Base-by-base conservation (phyloP, 1,140 invertebrate genomes). In the Globodera ellingtonae region DNA sequence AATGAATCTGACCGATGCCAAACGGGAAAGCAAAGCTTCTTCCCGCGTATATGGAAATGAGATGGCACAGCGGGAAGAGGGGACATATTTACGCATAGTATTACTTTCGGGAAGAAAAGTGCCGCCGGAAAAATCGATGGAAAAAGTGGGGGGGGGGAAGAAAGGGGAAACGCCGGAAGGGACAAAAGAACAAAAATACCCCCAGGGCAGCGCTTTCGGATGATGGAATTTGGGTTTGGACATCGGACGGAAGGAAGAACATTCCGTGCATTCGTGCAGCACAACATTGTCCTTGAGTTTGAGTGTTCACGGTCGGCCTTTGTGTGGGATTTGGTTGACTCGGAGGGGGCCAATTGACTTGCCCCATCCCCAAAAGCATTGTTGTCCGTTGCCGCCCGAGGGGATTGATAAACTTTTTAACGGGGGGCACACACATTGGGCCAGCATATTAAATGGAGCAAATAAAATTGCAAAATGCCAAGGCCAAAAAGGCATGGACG, bases 61-160 rank as follows among this genome's bases (percentile, higher is more conserved):
- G n/a, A 18, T 3, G 46, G 7, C 67, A 75, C 13, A 75, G 73
- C 5, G 15, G 56, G 15, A 18, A 59, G 15, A 59, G 56, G 5
- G 56, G 56, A 59, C 15, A 59, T 59, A 15, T 59, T 10, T 59
- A 59, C 15, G 56, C 18, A 35, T 35, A 35, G 56, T 59, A 59
- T 59, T 59, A 50, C 71, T 72, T 72, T 56, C 71, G 35, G 71
- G n/a, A 72, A 44, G 21, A 21, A 56, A 72, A 71, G n/a, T 71
- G 69, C 69, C 69, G 3, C 47, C 18, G 6, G 6, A 9, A 72
- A 72, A 72, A 72, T 48, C 71, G 47, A 59, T 59, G 56, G 56
- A 10, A 18, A 59, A 59, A n/a, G 3, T 1, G 56, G 5, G 56
- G 9, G 1, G 56, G 56, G n/a, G 3, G n/a, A n/a, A n/a, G n/a